Evolutionary conservation across 2,113 vertebrate species (phyloP), one percentile per base, ranked within the genome.

Genomic region (Corynorhinus townsendii): DNA sequence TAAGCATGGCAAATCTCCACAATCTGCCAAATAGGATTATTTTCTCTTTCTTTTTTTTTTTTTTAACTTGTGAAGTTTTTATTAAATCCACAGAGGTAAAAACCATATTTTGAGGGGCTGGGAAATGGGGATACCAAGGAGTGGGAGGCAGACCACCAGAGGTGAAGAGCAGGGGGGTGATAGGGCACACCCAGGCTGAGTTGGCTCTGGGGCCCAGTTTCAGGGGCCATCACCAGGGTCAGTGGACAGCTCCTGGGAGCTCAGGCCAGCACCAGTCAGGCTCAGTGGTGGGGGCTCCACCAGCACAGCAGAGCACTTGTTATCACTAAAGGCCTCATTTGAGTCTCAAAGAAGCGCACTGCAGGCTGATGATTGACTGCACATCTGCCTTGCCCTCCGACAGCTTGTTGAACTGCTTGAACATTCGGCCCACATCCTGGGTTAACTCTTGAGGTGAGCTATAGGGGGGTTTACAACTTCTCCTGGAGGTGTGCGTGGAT

Each of bases 361-460:
- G 98, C 33, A 98, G 95, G 11, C 90, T 98, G 40, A 98, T 98
- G 96, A 98, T 98, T 76, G 98, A 98, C 96, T 98, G 98, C 0
- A 98, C 98, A 0, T 98, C 98, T 0, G 98, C 98, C 92, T 98
- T 98, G 87, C 98, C 98, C 98, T 98, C 98, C 0, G 98, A 98
- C 93, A 98, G 92, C 59, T 97, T 98, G 45, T 98, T 98, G 94
- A 98, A 98, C 20, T 98, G 98, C 17, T 85, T 98, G 33, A 98
- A 98, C 98, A 98, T 98, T 24, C 96, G 94, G 91, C 98, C 98
- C 66, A 98, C 89, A 1, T 98, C 98, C 2, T 96, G 90, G 43
- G 97, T 98, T 1, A 98, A 98, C 22, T 98, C 98, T 56, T 98
- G 96, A 0, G 98, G 96, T 24, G 96, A 96, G 17, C 92, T 15